Percentiles rank a stretch among this genome's conserved stretches.
phyloP scores from a whole-genome alignment of 2,888 invertebrate genomes.

The Copidosoma aretas region DNA sequence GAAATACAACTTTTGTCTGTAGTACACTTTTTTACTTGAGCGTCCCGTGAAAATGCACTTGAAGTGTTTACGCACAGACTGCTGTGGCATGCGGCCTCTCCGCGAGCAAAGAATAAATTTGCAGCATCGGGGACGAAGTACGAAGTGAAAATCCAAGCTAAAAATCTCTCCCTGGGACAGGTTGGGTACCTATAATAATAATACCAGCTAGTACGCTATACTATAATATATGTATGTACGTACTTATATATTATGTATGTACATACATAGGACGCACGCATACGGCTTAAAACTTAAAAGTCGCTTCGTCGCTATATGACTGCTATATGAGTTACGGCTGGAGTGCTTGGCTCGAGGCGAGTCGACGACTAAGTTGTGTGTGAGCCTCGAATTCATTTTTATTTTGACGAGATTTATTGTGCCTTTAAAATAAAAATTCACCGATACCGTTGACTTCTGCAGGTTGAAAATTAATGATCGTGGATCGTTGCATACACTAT shows the following conservation, averaged over 20 bases:
- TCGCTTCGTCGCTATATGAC: no score
- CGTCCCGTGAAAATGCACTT: no score
- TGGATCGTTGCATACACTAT: no score
- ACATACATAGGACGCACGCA: conserved; percentile 32
- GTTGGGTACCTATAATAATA: no score
- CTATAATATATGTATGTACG: neutral
- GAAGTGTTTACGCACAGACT: no score
- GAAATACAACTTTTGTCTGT: no score
- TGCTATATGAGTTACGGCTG: conserved; percentile 48
- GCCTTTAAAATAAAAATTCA: no score
- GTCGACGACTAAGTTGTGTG: conserved; percentile 21
- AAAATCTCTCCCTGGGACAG: conserved; percentile 8
- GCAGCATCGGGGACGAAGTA: neutral
- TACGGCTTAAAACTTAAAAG: conserved; percentile 29
- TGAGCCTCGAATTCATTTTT: conserved; percentile 23
- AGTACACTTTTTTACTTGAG: no score
- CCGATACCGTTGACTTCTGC: no score
- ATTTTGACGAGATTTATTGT: conserved; percentile 31
- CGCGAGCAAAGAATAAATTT: conserved; percentile 19
- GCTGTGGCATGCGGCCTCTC: no score
- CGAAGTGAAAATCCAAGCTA: conserved; percentile 19
- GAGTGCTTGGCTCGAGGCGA: conserved; percentile 42
- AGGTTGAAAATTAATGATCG: neutral
- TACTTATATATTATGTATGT: neutral
- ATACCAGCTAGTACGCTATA: no score